Evolutionary conservation across 2,797 vertebrate genomes (phyloP).

Genomic region (Sebastolobus altivelis): DNA sequence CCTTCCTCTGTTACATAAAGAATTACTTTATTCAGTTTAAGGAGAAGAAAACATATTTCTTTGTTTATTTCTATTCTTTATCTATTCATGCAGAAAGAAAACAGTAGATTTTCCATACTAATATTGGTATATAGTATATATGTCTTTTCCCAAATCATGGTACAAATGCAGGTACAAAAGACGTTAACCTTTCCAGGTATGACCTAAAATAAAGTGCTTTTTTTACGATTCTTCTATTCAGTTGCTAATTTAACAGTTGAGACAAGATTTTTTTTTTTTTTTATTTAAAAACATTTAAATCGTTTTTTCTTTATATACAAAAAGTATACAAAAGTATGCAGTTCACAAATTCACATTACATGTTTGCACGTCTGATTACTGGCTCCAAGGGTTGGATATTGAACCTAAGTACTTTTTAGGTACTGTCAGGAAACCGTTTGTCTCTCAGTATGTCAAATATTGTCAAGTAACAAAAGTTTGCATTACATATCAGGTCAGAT

Average conservation of each 20-base stretch:
- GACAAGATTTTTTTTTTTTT: too few species aligned
- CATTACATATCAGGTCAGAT: background rate
- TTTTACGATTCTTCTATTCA: background rate
- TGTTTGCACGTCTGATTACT: background rate
- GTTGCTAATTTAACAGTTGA: background rate
- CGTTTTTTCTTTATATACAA: background rate
- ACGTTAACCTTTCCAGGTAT: background rate
- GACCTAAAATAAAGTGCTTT: background rate
- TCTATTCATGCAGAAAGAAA: background rate
- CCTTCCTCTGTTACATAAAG: background rate
- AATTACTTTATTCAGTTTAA: background rate
- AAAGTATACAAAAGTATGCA: background rate
- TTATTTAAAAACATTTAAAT: background rate
- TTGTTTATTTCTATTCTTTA: background rate
- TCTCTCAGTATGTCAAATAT: background rate
- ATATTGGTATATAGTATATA: background rate
- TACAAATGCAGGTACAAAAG: background rate
- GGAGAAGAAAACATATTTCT: background rate
- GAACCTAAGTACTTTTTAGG: background rate
- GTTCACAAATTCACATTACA: background rate
- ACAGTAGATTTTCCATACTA: background rate
- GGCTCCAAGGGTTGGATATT: background rate
- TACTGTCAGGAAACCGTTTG: background rate
- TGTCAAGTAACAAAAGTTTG: background rate
- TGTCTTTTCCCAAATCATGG: background rate